These are phyloP conservation scores for Rhinopomastus cyanomelas DNA, from an alignment of 2,113 vertebrate genomes.

Conservation along the genomic window DNA sequence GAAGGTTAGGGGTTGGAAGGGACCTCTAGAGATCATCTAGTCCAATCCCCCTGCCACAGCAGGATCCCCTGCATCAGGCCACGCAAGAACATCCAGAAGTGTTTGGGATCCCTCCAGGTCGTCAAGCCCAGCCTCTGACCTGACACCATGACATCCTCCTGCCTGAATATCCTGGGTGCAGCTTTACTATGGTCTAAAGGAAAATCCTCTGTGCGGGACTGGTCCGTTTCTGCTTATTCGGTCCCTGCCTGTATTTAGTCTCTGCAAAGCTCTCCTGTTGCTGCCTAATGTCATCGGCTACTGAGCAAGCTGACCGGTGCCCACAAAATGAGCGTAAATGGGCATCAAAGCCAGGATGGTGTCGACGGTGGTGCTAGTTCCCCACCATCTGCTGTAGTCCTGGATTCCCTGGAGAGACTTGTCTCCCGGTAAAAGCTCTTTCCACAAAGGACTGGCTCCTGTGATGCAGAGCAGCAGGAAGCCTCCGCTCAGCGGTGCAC, in stretches of 20 bases:
- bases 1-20: too few species aligned
- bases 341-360: slow-evolving; percentile 35
- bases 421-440: slow-evolving; percentile 14
- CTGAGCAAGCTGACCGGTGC: slow-evolving; percentile 47
- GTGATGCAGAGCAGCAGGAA: background rate
- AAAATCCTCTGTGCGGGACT: background rate
- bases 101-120: too few species aligned
- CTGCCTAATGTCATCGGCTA: slow-evolving; percentile 65
- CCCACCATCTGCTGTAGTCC: slow-evolving; percentile 4
- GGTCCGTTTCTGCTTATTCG: slow-evolving; percentile 12
- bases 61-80: too few species aligned
- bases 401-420: background rate
- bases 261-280: slow-evolving; percentile 44
- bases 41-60: too few species aligned
- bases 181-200: slow-evolving; percentile 6
- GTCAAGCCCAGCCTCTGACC: too few species aligned
- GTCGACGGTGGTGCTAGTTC: slow-evolving; percentile 15
- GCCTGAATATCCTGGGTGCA: background rate
- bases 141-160: too few species aligned
- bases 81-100: too few species aligned
- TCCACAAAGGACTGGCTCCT: background rate
- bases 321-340: slow-evolving; percentile 56
- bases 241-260: slow-evolving; percentile 62
- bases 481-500: background rate
- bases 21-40: too few species aligned